Evolutionary conservation across 2,888 invertebrate species (phyloP), one percentile per base, ranked within the genome.

Genomic region (Cryptus armator): DNA sequence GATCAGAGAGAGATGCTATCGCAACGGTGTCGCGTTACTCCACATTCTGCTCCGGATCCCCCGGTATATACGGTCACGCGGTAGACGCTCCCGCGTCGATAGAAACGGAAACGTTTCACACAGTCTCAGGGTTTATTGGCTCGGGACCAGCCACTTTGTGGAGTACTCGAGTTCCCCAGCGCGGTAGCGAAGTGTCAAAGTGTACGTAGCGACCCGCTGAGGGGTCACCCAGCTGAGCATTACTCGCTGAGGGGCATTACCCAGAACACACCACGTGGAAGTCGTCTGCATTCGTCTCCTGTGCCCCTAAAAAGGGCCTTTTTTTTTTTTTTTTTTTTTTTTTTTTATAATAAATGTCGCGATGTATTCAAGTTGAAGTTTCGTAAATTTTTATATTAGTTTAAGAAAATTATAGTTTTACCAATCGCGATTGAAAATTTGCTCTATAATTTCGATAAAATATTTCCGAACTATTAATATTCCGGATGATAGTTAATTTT

Each of bases 1-100:
- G 24, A 66, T 66, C 37, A 14, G 64, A 70, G 59, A 70, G 56
- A 67, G 85, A 85, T 82, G 44, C 48, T 85, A 85, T 85, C 81
- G 66, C 9, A 79, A 62, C 19, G 71, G 85, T 82, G 79, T 82
- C 79, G 59, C 75, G 76, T 85, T 85, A 85, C 85, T 64, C 72
- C 74, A 75, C 79, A 71, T 48, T 81, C 70, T n/a, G 66, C 24
- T 51, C 56, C 56, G 24, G 68, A 67, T 16, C 29, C 74, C 24
- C 46, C 51, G 59, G 12, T 59, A 24, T 24, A 24, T 24, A 59
- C 37, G 53, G 72, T 64, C 66, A 72, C 67, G 67, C 44, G 72
- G 46, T 6, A 64, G 51, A 53, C n/a, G 29, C 14, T 64, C 29
- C 62, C 59, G 59, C 62, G 53, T 48, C 67, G 80, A 76, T 84